Conservation (phyloP, 2,797 vertebrate species). For the Agapornis canus region DNA sequence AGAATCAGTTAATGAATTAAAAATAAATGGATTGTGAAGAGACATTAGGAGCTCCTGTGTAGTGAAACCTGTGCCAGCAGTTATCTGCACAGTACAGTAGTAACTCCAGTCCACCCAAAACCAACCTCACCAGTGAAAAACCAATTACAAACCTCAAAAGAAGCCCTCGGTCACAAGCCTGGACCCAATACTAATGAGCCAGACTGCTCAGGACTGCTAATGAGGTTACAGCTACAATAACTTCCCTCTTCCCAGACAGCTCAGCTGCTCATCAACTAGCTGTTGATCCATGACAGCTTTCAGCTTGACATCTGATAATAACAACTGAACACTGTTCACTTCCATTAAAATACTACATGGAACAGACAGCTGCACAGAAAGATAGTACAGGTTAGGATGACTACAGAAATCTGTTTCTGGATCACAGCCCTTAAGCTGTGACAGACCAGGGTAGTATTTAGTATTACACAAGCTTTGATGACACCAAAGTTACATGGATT, state of each 20-base stretch:
- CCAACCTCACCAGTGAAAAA: neutral
- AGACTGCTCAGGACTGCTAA: neutral
- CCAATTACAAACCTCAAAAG: neutral
- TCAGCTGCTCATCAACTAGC: neutral
- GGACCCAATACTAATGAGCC: neutral
- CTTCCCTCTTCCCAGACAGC: neutral
- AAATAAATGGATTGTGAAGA: neutral
- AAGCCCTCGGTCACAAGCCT: neutral
- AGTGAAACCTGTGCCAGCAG: neutral
- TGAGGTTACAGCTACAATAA: neutral
- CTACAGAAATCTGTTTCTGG: neutral
- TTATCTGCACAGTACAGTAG: neutral
- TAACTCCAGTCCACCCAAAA: neutral
- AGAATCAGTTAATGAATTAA: neutral
- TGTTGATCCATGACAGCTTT: neutral
- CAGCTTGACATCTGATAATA: neutral
- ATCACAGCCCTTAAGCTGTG: neutral
- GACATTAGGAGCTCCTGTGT: neutral
- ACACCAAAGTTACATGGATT: neutral
- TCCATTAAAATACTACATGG: neutral
- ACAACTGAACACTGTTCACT: neutral
- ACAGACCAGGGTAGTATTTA: neutral
- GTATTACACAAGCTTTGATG: neutral
- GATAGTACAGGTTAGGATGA: neutral
- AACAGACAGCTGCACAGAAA: neutral